These are phyloP conservation scores for Cybosia mesomella DNA, from an alignment of 2,888 invertebrate genomes.

Conservation along the genomic window DNA sequence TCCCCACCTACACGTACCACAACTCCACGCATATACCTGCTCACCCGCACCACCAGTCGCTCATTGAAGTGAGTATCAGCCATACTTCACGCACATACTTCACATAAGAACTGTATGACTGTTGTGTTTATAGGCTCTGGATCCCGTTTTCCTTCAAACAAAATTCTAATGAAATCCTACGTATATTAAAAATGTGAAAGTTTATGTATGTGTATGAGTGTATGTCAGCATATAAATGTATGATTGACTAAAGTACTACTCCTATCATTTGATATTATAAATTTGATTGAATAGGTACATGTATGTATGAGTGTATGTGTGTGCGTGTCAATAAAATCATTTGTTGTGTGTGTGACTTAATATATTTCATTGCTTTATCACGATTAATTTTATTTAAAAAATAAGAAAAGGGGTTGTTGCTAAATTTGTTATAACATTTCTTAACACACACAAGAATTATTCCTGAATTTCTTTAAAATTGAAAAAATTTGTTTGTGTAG, in stretches of 20 bases:
- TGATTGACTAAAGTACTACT: background rate
- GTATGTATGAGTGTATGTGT: too few species aligned
- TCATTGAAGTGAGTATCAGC: constrained; percentile 56
- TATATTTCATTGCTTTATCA: background rate
- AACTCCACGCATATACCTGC: constrained; percentile 63
- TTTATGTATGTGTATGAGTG: background rate
- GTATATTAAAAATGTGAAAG: too few species aligned
- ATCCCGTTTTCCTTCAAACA: background rate
- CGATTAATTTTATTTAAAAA: too few species aligned
- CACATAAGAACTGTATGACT: background rate
- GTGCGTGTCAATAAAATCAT: too few species aligned
- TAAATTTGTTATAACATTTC: too few species aligned
- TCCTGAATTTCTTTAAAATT: background rate
- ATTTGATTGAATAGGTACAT: too few species aligned
- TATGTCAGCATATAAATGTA: background rate
- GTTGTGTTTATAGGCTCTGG: background rate
- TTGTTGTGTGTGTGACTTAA: too few species aligned
- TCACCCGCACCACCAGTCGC: constrained; percentile 48
- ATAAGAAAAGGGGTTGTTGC: too few species aligned
- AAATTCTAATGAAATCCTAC: too few species aligned
- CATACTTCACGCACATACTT: background rate
- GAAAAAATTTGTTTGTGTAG: constrained; percentile 24
- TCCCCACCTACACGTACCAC: constrained; percentile 80
- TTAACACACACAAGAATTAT: too few species aligned
- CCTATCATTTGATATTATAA: too few species aligned